Evolutionary conservation across 1,140 invertebrate genomes (phyloP), one percentile per base, ranked within the genome.

Genomic region (Brachystomella parvula): DNA sequence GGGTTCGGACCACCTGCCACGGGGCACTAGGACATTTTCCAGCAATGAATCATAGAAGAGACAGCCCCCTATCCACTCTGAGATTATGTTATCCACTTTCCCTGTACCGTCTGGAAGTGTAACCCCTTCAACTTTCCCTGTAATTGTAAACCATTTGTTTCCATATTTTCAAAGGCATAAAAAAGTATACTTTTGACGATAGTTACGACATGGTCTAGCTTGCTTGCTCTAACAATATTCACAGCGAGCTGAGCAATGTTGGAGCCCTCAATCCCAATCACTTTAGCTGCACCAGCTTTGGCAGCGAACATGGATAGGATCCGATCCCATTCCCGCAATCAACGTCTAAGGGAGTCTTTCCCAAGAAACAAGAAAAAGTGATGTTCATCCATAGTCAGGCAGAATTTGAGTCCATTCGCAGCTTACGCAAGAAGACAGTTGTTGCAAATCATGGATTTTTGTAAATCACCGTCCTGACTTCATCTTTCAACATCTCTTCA

Each of bases 271-370:
- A 99, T 90, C 2, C 95, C 97, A 78, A 97, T 92, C 2, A 99
- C 97, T 78, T 86, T 85, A 1, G 87, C 81, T n/a, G 96, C 97
- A 31, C 97, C 97, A 58, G 96, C 95, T 79, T 97, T 98, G 0
- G 96, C 96, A 44, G 97, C 97, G 83, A 99, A 99, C 96, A 99
- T 99, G 32, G 94, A 98, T 2, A 99, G 82, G 75, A 99, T 99
- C n/a, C n/a, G n/a, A n/a, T n/a, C 21, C 97, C 97, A 2, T 97
- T 99, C 3, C 97, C 97, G 80, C 96, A 99, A 0, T 97, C 97
- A 74, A 99, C 95, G 80, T 99, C 97, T 63, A 99, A 81, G 2
- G 99, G 96, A 64, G 89, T 86, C 83, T 91, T 87, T 56, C 80
- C 82, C 78, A 80, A 56, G 29, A 73, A 72, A 66, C 75, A 68